Evolutionary conservation across 2,113 vertebrate genomes (phyloP).

Genomic region (Sinocyclocheilus grahami): DNA sequence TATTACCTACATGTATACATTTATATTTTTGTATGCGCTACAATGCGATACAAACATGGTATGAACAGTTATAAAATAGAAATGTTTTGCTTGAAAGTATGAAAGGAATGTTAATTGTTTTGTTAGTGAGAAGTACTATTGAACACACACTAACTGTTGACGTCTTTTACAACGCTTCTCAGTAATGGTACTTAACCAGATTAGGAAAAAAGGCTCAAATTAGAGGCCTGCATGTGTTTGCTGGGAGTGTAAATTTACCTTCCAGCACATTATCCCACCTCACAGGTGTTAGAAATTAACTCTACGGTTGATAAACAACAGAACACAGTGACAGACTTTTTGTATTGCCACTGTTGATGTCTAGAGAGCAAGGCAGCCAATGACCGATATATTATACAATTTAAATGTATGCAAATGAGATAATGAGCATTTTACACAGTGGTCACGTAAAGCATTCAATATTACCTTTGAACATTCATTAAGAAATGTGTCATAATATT

Average conservation of each 20-base stretch:
- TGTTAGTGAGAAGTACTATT: background rate
- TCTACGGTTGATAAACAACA: constrained; percentile 4
- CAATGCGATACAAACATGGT: background rate
- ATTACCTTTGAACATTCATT: background rate
- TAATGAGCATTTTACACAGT: background rate
- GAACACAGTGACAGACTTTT: constrained; percentile 26
- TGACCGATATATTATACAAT: background rate
- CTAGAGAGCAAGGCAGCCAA: background rate
- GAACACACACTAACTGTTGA: constrained; percentile 48
- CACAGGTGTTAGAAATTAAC: constrained; percentile 60
- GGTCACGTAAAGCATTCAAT: background rate
- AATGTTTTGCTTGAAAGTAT: background rate
- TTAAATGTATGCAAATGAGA: background rate
- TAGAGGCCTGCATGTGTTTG: constrained; percentile 50
- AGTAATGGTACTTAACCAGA: constrained; percentile 54
- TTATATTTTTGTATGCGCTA: background rate
- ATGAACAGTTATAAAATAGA: background rate
- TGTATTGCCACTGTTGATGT: background rate
- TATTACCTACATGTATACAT: too few species aligned
- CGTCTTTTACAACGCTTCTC: constrained; percentile 51
- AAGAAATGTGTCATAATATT: background rate
- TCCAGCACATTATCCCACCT: constrained; percentile 41
- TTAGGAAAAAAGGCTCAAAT: constrained; percentile 57
- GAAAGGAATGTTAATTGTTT: background rate
- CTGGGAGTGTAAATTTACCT: constrained; percentile 49